These are phyloP conservation scores for Odocoileus hemionus DNA, from an alignment of 2,113 vertebrate genomes.

Conservation along the genomic window DNA sequence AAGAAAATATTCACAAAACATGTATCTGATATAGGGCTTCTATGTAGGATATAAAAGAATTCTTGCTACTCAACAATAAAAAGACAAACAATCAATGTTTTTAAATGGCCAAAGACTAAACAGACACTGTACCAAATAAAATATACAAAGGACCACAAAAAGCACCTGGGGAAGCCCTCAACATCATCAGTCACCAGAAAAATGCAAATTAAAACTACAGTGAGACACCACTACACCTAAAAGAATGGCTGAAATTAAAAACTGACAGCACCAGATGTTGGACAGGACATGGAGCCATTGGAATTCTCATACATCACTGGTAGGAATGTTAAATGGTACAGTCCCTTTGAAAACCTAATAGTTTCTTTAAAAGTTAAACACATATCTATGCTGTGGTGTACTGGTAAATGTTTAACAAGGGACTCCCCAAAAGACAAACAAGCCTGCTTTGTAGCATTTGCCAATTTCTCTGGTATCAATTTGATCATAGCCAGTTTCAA, in stretches of 20 bases:
- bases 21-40: not conserved
- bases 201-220: not conserved
- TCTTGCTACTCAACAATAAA: not conserved
- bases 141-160: not conserved
- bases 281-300: not conserved
- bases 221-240: not conserved
- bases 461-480: not conserved
- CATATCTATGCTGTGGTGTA: not conserved
- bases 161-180: not conserved
- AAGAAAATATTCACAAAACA: not conserved
- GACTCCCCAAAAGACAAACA: not conserved
- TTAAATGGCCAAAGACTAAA: not conserved
- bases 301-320: not conserved
- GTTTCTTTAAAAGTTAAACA: not conserved
- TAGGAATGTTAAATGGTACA: too few relatives aligned
- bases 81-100: not conserved
- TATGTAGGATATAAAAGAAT: not conserved
- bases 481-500: not conserved
- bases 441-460: not conserved
- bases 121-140: not conserved
- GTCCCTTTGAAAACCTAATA: not conserved
- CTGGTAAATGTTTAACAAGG: not conserved
- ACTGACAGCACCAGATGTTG: not conserved
- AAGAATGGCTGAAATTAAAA: not conserved
- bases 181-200: not conserved